Evolutionary conservation across 2,797 vertebrate genomes (phyloP), one percentile per base, ranked within the genome.

Genomic region (Neopelma chrysocephalum): DNA sequence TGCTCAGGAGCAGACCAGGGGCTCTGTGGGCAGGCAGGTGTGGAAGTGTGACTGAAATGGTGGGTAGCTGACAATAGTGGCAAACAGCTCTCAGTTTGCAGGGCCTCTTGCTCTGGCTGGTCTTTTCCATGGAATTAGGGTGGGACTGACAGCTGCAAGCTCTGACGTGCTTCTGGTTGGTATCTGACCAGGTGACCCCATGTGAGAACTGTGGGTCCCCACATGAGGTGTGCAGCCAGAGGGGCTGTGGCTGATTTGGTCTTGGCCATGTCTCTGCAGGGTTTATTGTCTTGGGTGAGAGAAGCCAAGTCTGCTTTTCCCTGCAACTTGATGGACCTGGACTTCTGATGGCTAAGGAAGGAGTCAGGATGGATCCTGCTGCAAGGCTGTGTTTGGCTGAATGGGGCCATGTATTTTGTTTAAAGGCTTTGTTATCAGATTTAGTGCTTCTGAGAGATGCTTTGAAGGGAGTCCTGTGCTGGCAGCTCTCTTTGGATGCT

Each of bases 271-370:
- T 82, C 81, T 78, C 82, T 81, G 51, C 54, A 69, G 56, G 21
- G 26, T 76, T 93, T 64, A 73, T 66, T 89, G 91, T 16, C n/a
- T 56, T 83, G 78, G 91, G 82, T 78, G 89, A 76, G 82, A 81
- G 76, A 61, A 79, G 22, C 20, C 51, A 56, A 79, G 43, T 31
- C 31, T 51, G 4, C n/a, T 83, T 45, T 1, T 3, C 58, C 34
- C 34, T 79, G 72, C 8, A 36, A 23, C 40, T 65, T 87, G 90
- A 56, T 72, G 73, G 38, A 66, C 66, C 51, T 57, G 45, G 50
- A 36, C 48, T 82, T 90, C 57, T 69, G 51, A 54, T 34, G 90
- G 61, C 68, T 38, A 76, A 50, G 22, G 14, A 25, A 85, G 53
- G 81, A 76, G 83, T 9, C 11, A 10, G 32, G 38, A 58, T 3